These are phyloP conservation scores for Egretta garzetta DNA, from an alignment of 2,113 vertebrate species.

Conservation along the genomic window DNA sequence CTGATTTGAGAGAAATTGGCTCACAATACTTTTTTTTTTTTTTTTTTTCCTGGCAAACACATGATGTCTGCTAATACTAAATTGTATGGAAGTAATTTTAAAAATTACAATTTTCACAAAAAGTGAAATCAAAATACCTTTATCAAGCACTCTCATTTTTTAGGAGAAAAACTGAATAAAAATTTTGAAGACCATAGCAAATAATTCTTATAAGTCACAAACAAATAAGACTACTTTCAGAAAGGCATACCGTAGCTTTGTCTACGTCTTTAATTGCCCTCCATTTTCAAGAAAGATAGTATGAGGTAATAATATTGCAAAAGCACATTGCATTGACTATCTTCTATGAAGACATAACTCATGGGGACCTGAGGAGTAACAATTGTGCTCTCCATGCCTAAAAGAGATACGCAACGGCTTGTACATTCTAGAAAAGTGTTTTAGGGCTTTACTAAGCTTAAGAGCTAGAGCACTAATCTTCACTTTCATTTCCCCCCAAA, in stretches of 20 bases:
- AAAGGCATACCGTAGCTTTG: not conserved
- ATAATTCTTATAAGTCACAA: not conserved
- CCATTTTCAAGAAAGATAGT: not conserved
- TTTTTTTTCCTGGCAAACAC: not conserved
- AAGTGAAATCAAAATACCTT: not conserved
- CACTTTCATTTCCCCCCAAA: too few species aligned
- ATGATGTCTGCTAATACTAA: not conserved
- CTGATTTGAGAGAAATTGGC: not conserved
- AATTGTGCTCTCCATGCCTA: not conserved
- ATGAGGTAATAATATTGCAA: not conserved
- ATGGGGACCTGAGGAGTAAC: not conserved
- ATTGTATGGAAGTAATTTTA: not conserved
- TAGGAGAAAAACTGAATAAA: not conserved
- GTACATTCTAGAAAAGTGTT: not conserved
- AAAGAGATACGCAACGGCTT: not conserved
- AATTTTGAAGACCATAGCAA: not conserved
- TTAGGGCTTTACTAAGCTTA: not conserved
- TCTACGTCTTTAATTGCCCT: not conserved
- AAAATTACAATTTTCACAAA: not conserved
- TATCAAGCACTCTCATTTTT: not conserved
- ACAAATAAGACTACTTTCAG: not conserved
- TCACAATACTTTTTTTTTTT: not conserved
- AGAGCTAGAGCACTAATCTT: not conserved
- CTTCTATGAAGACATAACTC: not conserved
- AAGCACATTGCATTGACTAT: not conserved